phyloP scores from a whole-genome alignment of 1,140 invertebrate species.

The Stratiolaelaps scimitus region DNA sequence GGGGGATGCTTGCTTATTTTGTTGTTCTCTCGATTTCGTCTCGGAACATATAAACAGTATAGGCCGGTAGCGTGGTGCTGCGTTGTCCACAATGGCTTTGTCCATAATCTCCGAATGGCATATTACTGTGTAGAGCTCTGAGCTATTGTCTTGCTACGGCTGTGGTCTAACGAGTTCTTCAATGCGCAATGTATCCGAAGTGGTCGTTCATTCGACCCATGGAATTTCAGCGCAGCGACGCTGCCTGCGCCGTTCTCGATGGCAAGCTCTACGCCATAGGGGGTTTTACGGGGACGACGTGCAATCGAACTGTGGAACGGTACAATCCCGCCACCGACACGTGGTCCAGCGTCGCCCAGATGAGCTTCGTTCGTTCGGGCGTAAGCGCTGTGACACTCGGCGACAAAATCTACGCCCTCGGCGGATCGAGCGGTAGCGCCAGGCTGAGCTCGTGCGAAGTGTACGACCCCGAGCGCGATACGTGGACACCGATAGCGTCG shows the following conservation, averaged over 20 bases:
- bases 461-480: slow-evolving; percentile 69
- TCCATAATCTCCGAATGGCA: too few species aligned
- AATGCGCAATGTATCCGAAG: neutral
- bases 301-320: slow-evolving; percentile 44
- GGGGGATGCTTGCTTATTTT: too few species aligned
- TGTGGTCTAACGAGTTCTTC: too few species aligned
- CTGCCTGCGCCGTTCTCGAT: slow-evolving; percentile 36
- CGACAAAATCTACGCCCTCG: slow-evolving; percentile 56
- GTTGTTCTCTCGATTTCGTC: too few species aligned
- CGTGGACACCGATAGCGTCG: slow-evolving; percentile 67
- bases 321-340: slow-evolving; percentile 42
- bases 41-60: too few species aligned
- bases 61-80: too few species aligned
- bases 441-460: slow-evolving; percentile 79
- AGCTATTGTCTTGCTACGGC: too few species aligned
- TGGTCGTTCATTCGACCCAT: slow-evolving; percentile 42
- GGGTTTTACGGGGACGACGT: slow-evolving; percentile 45
- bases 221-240: slow-evolving; percentile 40
- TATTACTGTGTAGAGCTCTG: too few species aligned
- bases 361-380: slow-evolving; percentile 39
- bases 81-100: too few species aligned
- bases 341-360: slow-evolving; percentile 37
- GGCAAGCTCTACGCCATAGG: slow-evolving; percentile 45
- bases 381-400: slow-evolving; percentile 37
- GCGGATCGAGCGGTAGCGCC: slow-evolving; percentile 74